Percentiles rank a stretch among this genome's conserved stretches.
phyloP scores from a whole-genome alignment of 92 coral and sea anemone species.

The Actinernus sp. region DNA sequence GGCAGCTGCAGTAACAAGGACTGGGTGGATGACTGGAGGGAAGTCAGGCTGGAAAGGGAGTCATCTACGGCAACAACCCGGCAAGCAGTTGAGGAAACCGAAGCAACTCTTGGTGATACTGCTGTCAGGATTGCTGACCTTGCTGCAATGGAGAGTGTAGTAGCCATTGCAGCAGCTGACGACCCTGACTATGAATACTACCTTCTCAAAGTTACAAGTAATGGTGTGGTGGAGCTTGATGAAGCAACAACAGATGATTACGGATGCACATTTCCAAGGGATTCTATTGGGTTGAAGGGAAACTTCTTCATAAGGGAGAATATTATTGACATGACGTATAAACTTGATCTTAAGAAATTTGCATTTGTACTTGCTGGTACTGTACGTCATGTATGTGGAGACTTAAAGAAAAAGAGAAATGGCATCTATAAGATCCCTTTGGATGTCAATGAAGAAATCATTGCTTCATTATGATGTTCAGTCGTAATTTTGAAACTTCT shows the following conservation, averaged over 20 bases:
- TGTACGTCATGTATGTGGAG: no score
- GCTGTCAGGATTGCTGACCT: conserved; percentile 16
- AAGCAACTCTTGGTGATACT: conserved; percentile 43
- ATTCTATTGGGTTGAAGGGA: conserved; percentile 19
- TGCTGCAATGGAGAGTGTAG: conserved; percentile 3
- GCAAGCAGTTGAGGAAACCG: conserved; percentile 29
- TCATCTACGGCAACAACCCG: conserved; percentile 51
- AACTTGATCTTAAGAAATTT: conserved; percentile 16
- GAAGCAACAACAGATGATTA: conserved; percentile 51
- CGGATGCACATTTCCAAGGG: conserved; percentile 21
- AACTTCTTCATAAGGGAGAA: conserved; percentile 34
- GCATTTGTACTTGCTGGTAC: conserved; percentile 49
- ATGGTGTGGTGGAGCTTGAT: conserved; percentile 49
- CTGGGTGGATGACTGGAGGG: conserved; percentile 68
- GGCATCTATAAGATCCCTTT: no score
- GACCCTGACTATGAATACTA: conserved; percentile 63
- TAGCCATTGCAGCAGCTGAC: conserved; percentile 59
- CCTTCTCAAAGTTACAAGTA: conserved; percentile 50
- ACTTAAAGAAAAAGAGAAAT: no score
- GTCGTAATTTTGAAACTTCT: no score
- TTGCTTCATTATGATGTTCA: no score
- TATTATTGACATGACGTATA: conserved; percentile 44
- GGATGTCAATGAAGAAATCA: no score
- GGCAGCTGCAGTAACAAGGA: conserved; percentile 46
- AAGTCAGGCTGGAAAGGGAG: conserved; percentile 42